These are phyloP conservation scores for Allobates femoralis DNA, from an alignment of 2,797 vertebrate genomes.

Conservation along the genomic window DNA sequence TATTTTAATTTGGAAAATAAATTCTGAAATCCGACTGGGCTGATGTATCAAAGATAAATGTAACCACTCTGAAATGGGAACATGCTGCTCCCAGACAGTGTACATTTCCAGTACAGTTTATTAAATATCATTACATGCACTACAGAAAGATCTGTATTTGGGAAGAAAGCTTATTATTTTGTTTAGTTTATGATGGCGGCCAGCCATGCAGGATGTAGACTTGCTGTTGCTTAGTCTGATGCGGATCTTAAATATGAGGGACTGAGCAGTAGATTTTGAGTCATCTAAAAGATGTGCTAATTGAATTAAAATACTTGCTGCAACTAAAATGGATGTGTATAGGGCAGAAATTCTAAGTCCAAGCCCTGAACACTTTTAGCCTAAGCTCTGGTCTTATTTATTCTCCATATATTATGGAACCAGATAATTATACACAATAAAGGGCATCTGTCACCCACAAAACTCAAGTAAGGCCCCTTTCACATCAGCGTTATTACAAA, in stretches of 20 bases:
- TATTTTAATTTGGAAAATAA: not conserved
- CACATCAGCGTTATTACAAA: too few relatives aligned
- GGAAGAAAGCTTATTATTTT: constrained; percentile 24
- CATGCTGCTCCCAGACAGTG: constrained; percentile 8
- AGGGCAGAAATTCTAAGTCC: not conserved
- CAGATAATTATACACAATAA: not conserved
- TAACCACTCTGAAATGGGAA: not conserved
- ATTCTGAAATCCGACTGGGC: not conserved
- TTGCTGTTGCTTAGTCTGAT: constrained; percentile 39
- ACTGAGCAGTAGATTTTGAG: not conserved
- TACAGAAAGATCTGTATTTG: constrained; percentile 15
- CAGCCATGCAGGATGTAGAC: constrained; percentile 23
- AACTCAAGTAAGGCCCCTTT: too few relatives aligned
- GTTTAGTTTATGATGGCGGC: constrained; percentile 40
- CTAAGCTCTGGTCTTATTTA: not conserved
- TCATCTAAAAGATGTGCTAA: constrained; percentile 14
- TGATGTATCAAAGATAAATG: not conserved
- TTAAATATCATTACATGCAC: constrained; percentile 12
- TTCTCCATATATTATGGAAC: not conserved
- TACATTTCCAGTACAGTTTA: constrained; percentile 9
- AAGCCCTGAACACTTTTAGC: not conserved
- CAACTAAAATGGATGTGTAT: not conserved
- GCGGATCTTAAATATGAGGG: constrained; percentile 2
- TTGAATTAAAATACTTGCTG: constrained; percentile 16
- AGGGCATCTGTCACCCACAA: not conserved